phyloP scores from a whole-genome alignment of 2,797 vertebrate genomes.

The Falco biarmicus region DNA sequence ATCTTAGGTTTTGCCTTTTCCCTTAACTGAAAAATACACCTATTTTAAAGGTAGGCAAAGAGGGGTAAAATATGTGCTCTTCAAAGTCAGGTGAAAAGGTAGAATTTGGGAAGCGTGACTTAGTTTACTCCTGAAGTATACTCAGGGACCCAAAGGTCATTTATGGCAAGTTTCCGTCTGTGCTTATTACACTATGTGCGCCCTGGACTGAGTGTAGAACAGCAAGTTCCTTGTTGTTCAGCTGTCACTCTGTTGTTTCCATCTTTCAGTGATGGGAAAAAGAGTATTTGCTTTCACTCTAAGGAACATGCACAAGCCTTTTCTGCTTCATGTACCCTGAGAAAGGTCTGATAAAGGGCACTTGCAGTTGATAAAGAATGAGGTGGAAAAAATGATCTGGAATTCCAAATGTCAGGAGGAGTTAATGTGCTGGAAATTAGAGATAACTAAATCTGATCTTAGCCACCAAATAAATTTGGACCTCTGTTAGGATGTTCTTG shows the following conservation, averaged over 20 bases:
- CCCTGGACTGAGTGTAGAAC: not conserved
- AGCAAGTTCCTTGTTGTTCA: not conserved
- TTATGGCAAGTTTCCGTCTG: not conserved
- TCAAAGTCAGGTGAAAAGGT: not conserved
- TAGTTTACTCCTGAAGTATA: not conserved
- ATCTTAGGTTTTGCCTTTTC: not conserved
- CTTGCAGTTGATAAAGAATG: constrained; percentile 9
- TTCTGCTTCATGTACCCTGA: constrained; percentile 6
- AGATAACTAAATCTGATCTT: not conserved
- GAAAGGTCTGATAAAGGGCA: constrained; percentile 50
- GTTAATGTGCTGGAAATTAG: constrained; percentile 46
- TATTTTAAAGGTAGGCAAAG: not conserved
- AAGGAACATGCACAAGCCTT: not conserved
- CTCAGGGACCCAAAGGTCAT: not conserved
- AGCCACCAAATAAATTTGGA: not conserved
- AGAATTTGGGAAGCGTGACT: not conserved
- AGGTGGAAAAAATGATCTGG: constrained; percentile 32
- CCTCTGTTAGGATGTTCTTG: not conserved
- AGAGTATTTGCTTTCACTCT: not conserved
- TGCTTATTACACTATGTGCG: not conserved
- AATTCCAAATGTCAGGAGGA: constrained; percentile 38
- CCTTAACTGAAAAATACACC: not conserved
- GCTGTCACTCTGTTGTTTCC: not conserved
- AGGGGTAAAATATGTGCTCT: not conserved
- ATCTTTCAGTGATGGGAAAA: not conserved